Base-by-base conservation (phyloP, 2,113 vertebrate genomes). In the Pachypanchax playfairii region DNA sequence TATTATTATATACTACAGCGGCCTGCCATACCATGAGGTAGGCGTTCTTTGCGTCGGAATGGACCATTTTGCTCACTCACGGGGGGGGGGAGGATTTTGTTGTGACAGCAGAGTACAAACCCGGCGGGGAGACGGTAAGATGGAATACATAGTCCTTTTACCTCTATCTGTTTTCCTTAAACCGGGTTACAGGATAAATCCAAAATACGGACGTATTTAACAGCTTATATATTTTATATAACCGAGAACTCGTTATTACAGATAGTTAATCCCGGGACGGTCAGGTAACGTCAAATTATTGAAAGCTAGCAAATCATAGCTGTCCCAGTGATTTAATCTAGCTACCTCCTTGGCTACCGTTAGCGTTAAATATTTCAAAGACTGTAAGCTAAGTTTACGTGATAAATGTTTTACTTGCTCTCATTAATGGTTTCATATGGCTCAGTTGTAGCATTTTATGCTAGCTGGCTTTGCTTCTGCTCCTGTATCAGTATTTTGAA, bases 31-130 rank as follows among this genome's bases (percentile, higher is more conserved):
- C 1, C 1, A 8, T 11, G 20, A 49, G 5, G 61, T 18, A 44
- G 68, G 42, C 31, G 78, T 50, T 59, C 33, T 26, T 75, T 63
- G 57, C 47, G 64, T 76, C 17, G 79, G 85, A 84, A 79, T 75
- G 83, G 88, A 89, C 82, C 89, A 89, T 76, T 67, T 5, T 5
- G 21, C 35, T 7, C 26, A 44, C 58, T 51, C 55, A 79, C 71
- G 52, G 75, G 87, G 79, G 70, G 52, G 75, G 87, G 79, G 70
- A 67, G 75, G 73, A 84, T 85, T 85, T 56, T 84, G 85, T 87
- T 88, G 80, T 87, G 80, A 85, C 81, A 85, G 87, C 64, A 29
- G 61, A 82, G 73, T 68, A 55, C 59, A 58, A 80, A 77, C 79
- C 87, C 81, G 84, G 85, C 59, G 42, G 80, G 75, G 51, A 71